Conservation (phyloP, 1,140 invertebrate genomes). For the Panagrolaimus sp. region DNA sequence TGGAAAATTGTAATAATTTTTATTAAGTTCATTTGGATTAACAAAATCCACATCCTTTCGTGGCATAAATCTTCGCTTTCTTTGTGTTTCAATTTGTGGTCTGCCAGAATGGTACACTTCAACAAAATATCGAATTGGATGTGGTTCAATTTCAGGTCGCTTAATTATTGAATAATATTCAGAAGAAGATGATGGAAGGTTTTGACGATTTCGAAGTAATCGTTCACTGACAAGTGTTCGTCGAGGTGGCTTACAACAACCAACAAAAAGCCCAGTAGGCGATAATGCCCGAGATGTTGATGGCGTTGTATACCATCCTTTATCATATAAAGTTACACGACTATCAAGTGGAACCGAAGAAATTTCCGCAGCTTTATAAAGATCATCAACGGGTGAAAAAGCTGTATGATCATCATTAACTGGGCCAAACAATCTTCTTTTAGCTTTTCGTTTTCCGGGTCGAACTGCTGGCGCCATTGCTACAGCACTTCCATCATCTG, state of each 20-base stretch:
- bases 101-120: constrained; percentile 22
- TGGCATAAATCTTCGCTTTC: neutral
- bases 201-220: neutral
- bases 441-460: neutral
- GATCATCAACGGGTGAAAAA: constrained; percentile 10
- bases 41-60: constrained; percentile 6
- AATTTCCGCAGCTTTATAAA: neutral
- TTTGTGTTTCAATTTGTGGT: neutral
- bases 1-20: neutral
- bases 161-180: neutral
- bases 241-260: constrained; percentile 15
- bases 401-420: constrained; percentile 11
- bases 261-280: neutral
- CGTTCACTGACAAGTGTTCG: neutral
- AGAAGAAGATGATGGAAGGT: constrained; percentile 14
- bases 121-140: constrained; percentile 14
- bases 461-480: constrained; percentile 1
- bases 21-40: neutral
- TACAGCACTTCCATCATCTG: constrained; percentile 5
- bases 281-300: neutral
- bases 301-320: neutral
- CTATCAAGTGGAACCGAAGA: neutral
- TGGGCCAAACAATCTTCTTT: constrained; percentile 8
- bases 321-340: neutral
- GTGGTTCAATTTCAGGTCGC: neutral